Evolutionary conservation across 2,797 vertebrate species (phyloP), one percentile per base, ranked within the genome.

Genomic region (Margarornis squamiger): DNA sequence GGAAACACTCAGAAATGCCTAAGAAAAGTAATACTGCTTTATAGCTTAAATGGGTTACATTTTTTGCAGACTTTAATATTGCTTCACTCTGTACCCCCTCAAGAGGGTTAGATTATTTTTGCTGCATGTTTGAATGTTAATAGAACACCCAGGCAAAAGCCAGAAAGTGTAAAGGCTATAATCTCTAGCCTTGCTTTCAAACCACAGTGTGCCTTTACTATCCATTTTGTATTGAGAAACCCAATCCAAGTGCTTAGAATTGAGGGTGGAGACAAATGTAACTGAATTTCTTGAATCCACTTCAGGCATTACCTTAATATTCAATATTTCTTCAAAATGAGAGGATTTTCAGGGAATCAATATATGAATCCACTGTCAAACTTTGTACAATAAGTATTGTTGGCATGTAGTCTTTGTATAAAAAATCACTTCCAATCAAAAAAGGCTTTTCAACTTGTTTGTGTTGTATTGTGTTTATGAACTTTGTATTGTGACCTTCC

Each of bases 141-240:
- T 63, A 72, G 93, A 80, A 68, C 45, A 90, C 27, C 19, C 45
- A 82, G n/a, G 88, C 59, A 93, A 95, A 95, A 75, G 32, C 61
- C 9, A 12, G 74, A 27, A 86, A 71, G 14, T 51, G 26, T 57
- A 79, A 96, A 95, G 93, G 79, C 95, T 95, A 14, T 77, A 38
- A 54, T 59, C 34, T 74, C 71, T 66, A 89, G 74, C 89, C 90
- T 92, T 85, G 67, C 38, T 95, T 90, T 90, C 86, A 94, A 91
- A 85, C 92, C 91, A 83, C 74, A 76, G 74, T 71, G 96, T 97
- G 97, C 97, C 97, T 97, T 97, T 94, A 41, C 57, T 92, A 59
- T 59, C 38, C 14, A 5, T 90, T 96, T 92, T 92, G 57, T 95
- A 94, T 36, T 18, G 0, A 36, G 38, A 93, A 78, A 45, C 55